Evolutionary conservation across 2,888 invertebrate genomes (phyloP).

Genomic region (Dione juno): DNA sequence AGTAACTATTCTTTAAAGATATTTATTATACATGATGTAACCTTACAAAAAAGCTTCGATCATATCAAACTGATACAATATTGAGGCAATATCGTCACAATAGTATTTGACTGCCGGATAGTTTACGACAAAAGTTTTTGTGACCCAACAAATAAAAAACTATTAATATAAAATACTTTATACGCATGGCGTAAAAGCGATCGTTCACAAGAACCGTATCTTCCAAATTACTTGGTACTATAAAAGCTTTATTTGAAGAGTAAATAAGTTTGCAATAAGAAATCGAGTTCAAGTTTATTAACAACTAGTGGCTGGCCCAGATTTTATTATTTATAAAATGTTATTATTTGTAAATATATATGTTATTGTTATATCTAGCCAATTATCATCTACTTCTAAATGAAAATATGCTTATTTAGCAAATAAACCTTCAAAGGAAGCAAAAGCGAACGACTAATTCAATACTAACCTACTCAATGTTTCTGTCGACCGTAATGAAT

Average conservation of each 20-base stretch:
- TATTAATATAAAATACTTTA: slow-evolving; percentile 22
- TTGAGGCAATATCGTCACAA: background rate
- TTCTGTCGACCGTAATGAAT: no score
- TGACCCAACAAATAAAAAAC: slow-evolving; percentile 14
- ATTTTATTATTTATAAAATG: background rate
- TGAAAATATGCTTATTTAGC: no score
- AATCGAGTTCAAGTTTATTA: background rate
- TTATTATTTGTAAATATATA: background rate
- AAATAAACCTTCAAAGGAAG: no score
- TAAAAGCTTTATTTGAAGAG: slow-evolving; percentile 9
- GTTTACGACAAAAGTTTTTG: slow-evolving; percentile 21
- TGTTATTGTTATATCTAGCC: background rate
- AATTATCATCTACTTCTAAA: no score
- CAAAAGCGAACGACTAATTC: no score
- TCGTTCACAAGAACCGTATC: slow-evolving; percentile 15
- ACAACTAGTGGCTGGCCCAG: background rate
- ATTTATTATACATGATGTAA: no score
- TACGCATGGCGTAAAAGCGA: background rate
- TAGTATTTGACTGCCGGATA: background rate
- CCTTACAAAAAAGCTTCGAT: background rate
- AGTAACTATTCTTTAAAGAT: no score
- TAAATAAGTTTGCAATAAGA: background rate
- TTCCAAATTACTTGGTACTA: background rate
- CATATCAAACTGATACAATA: background rate
- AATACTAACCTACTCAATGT: no score